Evolutionary conservation across 2,888 invertebrate species (phyloP), one percentile per base, ranked within the genome.

Genomic region (Amitus sp.): DNA sequence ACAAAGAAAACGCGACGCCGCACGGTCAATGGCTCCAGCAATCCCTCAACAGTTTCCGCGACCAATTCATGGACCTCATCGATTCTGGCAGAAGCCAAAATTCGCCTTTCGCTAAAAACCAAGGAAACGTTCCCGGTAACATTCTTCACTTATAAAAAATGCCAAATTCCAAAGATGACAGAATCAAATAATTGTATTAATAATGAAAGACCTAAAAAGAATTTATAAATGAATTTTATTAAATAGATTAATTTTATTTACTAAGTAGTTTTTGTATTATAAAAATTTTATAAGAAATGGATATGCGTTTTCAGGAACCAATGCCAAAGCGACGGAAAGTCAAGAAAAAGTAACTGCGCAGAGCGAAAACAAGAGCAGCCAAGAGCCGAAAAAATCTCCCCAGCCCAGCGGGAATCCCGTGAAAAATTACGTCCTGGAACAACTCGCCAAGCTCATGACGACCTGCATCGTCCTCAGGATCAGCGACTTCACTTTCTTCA

Each of bases 401-500:
- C 76, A 77, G 37, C 68, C 78, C 0, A 77, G 77, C 18, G 82
- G 82, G 45, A 72, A 84, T 62, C 89, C 90, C 27, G 87, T 90
- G 0, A 87, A 89, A 65, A 89, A 87, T 69, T 86, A 86, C 53
- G 87, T 92, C 47, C 83, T 91, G 7, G 87, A 88, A 66, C 93
- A 94, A 78, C 84, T 95, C 33, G 88, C 91, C 18, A 94, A 93
- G 78, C 82, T 98, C 63, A 94, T 98, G 94, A 95, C 96, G 20
- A 92, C 94, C 9, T 96, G 96, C 80, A 88, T 94, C 30, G 89
- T 98, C 27, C 85, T 98, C 61, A 87, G 95, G 78, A 89, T 98
- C 71, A 94, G 95, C 75, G 96, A 98, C 82, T 94, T 98, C 75
- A 92, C 92, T 6, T 87, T 98, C 47, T 94, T 93, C 82, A 88